Evolutionary conservation across 2,888 invertebrate genomes (phyloP).

Genomic region (Drosophila prolongata): DNA sequence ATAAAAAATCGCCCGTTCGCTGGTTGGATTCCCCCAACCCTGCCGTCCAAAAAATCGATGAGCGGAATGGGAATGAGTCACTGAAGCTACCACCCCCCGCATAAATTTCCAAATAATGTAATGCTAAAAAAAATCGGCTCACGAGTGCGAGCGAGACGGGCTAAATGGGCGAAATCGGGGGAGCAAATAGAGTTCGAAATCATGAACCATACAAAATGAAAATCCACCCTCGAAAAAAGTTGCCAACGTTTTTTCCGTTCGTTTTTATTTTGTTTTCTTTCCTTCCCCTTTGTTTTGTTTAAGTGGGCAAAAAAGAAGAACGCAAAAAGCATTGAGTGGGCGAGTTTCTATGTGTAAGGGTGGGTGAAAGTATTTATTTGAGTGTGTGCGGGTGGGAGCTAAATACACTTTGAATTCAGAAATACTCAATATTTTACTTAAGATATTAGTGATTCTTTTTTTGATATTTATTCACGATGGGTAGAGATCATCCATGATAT

Average conservation of each 20-base stretch:
- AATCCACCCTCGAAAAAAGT: conserved; percentile 79
- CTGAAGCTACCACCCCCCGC: conserved; percentile 71
- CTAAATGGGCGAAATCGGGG: conserved; percentile 20
- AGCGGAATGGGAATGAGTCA: conserved; percentile 62
- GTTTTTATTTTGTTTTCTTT: conserved; percentile 43
- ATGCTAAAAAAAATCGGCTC: conserved; percentile 64
- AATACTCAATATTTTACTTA: background rate
- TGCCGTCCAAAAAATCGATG: conserved; percentile 74
- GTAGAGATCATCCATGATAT: too few species aligned
- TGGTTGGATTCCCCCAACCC: conserved; percentile 2
- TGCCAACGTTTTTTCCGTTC: conserved; percentile 59
- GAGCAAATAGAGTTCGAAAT: conserved; percentile 77
- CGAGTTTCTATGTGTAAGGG: conserved; percentile 28
- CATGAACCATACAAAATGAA: conserved; percentile 80
- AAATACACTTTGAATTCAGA: conserved; percentile 5
- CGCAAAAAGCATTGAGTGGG: conserved; percentile 66
- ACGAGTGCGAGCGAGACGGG: conserved; percentile 15
- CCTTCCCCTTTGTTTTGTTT: conserved; percentile 49
- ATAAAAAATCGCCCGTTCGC: conserved; percentile 69
- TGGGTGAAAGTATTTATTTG: conserved; percentile 20
- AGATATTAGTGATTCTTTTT: too few species aligned
- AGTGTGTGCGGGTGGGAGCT: conserved; percentile 20
- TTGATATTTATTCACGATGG: too few species aligned
- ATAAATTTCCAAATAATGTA: conserved; percentile 80
- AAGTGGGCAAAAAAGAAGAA: conserved; percentile 63